phyloP scores from a whole-genome alignment of 2,113 vertebrate species.

The Podarcis cretensis region DNA sequence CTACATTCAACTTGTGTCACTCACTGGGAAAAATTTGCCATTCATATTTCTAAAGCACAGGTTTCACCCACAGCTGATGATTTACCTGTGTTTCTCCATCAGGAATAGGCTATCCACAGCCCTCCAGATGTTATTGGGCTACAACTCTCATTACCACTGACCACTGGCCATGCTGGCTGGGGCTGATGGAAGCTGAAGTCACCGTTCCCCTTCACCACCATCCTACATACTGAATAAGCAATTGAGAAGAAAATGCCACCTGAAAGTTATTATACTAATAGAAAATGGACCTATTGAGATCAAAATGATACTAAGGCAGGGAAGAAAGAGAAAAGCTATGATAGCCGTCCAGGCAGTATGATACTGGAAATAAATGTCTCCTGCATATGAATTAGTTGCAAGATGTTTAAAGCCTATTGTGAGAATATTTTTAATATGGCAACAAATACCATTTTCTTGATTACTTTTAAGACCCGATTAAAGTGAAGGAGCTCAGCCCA shows the following conservation, averaged over 20 bases:
- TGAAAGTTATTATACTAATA: conserved; percentile 1
- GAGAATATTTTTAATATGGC: conserved; percentile 21
- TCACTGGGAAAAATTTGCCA: conserved; percentile 22
- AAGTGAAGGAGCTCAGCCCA: conserved; percentile 33
- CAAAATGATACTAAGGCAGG: conserved; percentile 9
- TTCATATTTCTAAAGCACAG: background rate
- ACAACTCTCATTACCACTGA: no score
- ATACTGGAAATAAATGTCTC: conserved; percentile 29
- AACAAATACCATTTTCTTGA: conserved; percentile 43
- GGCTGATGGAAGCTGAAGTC: background rate
- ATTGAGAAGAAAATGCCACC: conserved; percentile 10
- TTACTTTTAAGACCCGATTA: conserved; percentile 36
- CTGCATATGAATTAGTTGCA: conserved; percentile 22
- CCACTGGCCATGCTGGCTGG: no score
- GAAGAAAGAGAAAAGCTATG: conserved; percentile 1
- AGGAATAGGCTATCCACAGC: no score
- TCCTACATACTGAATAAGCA: background rate
- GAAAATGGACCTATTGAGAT: conserved; percentile 29
- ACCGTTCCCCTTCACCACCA: no score
- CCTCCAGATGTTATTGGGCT: no score
- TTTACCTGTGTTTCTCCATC: background rate
- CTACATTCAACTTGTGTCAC: background rate
- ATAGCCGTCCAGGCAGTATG: background rate
- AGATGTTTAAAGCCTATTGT: background rate
- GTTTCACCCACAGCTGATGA: background rate